Base-by-base conservation (phyloP, 2,888 invertebrate species). In the Deilephila porcellus region DNA sequence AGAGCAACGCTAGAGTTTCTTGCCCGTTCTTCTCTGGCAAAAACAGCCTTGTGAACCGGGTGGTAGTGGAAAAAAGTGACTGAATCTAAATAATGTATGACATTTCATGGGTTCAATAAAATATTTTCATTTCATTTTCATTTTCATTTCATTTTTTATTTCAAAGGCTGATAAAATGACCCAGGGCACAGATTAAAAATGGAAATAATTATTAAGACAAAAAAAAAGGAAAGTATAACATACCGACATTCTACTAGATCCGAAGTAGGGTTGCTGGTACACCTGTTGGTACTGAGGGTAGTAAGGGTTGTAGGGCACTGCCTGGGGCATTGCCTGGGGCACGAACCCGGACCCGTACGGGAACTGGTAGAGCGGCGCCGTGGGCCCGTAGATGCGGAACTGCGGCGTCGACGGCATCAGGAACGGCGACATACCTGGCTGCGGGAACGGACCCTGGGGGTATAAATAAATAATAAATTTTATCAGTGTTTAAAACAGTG, bases 241-340 rank as follows among this genome's bases (percentile, higher is more conserved):
- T 84, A 96, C 96, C 85, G 96, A 95, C 89, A 95, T 95, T 80
- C 96, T 91, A 77, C 89, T 95, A 25, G 88, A 89, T 1, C 88
- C 92, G 75, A 91, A 89, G 88, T 82, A 95, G 0, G 86, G 95
- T 78, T 87, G 95, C 73, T 92, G 93, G 78, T 92, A 95, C 77
- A 84, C 88, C 19, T 91, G 91, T 70, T 87, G 90, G 79, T 85
- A 89, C 75, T 88, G 88, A 71, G 91, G 90, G 71, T 89, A 88
- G 85, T 93, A 94, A 0, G 94, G 94, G 82, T 94, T 94, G 87
- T 91, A 93, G 60, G 86, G 88, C 45, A 89, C 73, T 19, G 87
- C 85, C 3, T 86, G 88, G 3, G 91, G 93, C 84, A 89, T 73
- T 19, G 87, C 85, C 4, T 86, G 88, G 3, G 91, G 93, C 84